Percentiles rank a stretch among this genome's conserved stretches.
Evolutionary conservation across 2,113 vertebrate species (phyloP).

Genomic region (Hydrochoerus hydrochaeris): DNA sequence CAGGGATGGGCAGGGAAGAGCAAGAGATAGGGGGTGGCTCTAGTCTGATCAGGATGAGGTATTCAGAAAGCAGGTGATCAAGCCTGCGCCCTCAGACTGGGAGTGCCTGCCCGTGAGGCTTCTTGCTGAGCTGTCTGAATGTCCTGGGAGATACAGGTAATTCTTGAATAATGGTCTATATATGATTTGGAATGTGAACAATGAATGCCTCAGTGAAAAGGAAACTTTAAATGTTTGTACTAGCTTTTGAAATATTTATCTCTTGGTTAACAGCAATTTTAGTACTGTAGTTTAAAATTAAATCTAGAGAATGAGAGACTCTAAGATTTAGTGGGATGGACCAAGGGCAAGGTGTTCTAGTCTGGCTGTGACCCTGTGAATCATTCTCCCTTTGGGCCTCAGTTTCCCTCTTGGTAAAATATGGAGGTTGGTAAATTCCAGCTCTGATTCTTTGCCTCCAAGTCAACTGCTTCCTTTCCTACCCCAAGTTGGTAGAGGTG

Average conservation of each 20-base stretch:
- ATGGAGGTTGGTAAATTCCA: neutral
- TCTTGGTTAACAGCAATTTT: slow-evolving; percentile 38
- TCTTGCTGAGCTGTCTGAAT: neutral
- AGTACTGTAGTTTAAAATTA: slow-evolving; percentile 51
- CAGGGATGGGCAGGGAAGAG: neutral
- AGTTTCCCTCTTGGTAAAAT: slow-evolving; percentile 41
- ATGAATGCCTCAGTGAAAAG: slow-evolving; percentile 2
- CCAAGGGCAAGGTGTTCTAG: neutral
- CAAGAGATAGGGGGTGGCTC: neutral
- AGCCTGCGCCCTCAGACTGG: neutral
- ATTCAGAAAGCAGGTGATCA: slow-evolving; percentile 4
- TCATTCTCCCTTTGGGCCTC: neutral
- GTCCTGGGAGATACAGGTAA: slow-evolving; percentile 4
- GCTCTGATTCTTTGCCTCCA: slow-evolving; percentile 38
- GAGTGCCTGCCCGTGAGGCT: neutral
- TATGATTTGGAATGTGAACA: slow-evolving; percentile 33
- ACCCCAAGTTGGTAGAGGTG: slow-evolving; percentile 44
- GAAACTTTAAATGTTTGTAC: slow-evolving; percentile 46
- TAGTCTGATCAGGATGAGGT: neutral
- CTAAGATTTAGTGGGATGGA: neutral
- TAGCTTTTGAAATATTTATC: slow-evolving; percentile 38
- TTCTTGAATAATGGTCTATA: slow-evolving; percentile 42
- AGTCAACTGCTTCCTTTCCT: slow-evolving; percentile 58
- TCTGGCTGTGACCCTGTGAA: neutral
- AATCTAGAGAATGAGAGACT: slow-evolving; percentile 34